Conservation (phyloP, 2,888 invertebrate species). For the Drosophila seclusa region DNA sequence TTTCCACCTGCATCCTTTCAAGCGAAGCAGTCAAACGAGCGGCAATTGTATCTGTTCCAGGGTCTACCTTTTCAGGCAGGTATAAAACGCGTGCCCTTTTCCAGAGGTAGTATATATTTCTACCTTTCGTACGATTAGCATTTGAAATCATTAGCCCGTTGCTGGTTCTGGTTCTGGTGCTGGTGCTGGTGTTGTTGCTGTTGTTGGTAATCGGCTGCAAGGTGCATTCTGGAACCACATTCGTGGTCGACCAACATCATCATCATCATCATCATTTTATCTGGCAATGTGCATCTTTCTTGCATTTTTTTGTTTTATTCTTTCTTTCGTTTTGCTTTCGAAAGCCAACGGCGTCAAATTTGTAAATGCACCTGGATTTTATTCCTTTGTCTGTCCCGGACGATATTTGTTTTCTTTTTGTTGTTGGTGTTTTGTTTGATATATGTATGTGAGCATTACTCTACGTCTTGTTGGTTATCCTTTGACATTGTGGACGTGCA, state of each 20-base stretch:
- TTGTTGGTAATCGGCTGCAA: slow-evolving; percentile 67
- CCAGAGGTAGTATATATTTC: slow-evolving; percentile 17
- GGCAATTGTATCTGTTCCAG: slow-evolving; percentile 62
- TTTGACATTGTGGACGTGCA: slow-evolving; percentile 71
- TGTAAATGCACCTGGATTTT: slow-evolving; percentile 80
- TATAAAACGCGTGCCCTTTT: slow-evolving; percentile 70
- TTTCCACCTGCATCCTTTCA: slow-evolving; percentile 83
- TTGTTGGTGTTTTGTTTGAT: slow-evolving; percentile 23
- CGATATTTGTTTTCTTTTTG: slow-evolving; percentile 67
- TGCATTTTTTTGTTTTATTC: slow-evolving; percentile 48
- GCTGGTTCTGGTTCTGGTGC: slow-evolving; percentile 7
- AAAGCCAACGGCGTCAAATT: slow-evolving; percentile 79
- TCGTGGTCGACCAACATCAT: slow-evolving; percentile 71
- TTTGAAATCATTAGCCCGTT: slow-evolving; percentile 81
- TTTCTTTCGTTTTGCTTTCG: slow-evolving; percentile 67
- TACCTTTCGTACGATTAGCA: slow-evolving; percentile 78
- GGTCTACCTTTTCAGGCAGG: slow-evolving; percentile 55
- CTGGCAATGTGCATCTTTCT: slow-evolving; percentile 77
- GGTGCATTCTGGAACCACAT: slow-evolving; percentile 82
- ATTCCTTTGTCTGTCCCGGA: slow-evolving; percentile 55
- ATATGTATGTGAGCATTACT: slow-evolving; percentile 60
- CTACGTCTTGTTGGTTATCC: slow-evolving; percentile 65
- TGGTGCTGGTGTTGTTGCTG: background rate
- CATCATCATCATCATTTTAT: slow-evolving; percentile 66
- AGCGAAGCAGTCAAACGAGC: slow-evolving; percentile 34